Conservation (phyloP, 2,888 invertebrate genomes). For the Iselma pallidipennis region DNA sequence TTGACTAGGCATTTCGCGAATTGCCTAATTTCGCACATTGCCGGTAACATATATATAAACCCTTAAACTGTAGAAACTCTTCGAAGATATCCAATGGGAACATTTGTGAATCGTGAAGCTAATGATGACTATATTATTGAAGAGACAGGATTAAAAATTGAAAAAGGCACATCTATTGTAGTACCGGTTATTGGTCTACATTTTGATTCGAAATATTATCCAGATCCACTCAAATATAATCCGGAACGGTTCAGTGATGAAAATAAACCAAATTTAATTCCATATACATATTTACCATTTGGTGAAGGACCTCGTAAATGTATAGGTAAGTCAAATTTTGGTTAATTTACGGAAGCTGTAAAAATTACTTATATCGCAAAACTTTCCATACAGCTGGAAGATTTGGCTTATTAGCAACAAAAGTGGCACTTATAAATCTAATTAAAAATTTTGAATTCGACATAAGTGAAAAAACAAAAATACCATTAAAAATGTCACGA, state of each 20-base stretch:
- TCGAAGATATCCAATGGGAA: conserved; percentile 53
- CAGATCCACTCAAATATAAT: conserved; percentile 54
- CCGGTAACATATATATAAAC: conserved; percentile 5
- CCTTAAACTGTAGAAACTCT: conserved; percentile 49
- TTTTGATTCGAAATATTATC: conserved; percentile 52
- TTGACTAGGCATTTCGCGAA: too few relatives aligned
- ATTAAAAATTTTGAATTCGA: conserved; percentile 44
- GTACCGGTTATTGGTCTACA: conserved; percentile 50
- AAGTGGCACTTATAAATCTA: conserved; percentile 45
- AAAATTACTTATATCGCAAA: too few relatives aligned
- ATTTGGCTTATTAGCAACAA: conserved; percentile 48
- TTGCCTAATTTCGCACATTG: too few relatives aligned
- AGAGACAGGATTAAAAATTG: conserved; percentile 49
- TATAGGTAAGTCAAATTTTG: too few relatives aligned
- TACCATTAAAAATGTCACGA: conserved; percentile 42
- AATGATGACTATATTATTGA: conserved; percentile 48
- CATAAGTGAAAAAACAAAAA: conserved; percentile 39
- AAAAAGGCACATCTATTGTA: conserved; percentile 51
- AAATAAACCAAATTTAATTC: conserved; percentile 33
- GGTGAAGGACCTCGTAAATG: conserved; percentile 53
- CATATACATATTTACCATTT: conserved; percentile 44
- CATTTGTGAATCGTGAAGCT: conserved; percentile 43
- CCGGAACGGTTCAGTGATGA: conserved; percentile 55
- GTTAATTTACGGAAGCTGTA: too few relatives aligned
- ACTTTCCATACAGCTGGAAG: too few relatives aligned